A percentile compares a stretch with the other conserved stretches of the same genome.
Conservation (phyloP, 92 coral and sea anemone genomes). For the Actinernus sp. region DNA sequence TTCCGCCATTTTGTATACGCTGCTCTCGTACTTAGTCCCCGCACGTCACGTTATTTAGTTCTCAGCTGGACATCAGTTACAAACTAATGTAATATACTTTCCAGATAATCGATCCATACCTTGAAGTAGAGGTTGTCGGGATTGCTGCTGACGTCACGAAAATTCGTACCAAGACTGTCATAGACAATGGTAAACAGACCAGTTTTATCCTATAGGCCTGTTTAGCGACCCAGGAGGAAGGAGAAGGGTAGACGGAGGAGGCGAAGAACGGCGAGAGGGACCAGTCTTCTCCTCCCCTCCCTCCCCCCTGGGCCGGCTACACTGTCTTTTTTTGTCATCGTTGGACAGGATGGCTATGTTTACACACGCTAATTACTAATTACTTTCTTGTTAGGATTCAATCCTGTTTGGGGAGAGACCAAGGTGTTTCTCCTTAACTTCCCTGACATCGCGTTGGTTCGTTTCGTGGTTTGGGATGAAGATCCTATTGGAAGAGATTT, state of each 20-base stretch:
- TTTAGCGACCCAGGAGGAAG: too few relatives aligned
- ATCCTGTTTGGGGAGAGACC: conserved; percentile 93
- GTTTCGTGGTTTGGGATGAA: conserved; percentile 90
- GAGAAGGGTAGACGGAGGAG: too few relatives aligned
- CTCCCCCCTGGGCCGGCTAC: too few relatives aligned
- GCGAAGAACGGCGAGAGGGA: too few relatives aligned
- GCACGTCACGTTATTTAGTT: too few relatives aligned
- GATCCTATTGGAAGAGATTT: conserved; percentile 91
- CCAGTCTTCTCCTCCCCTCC: too few relatives aligned
- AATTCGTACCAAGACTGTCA: conserved; percentile 74
- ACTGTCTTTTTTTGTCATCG: background rate
- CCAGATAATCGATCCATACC: conserved; percentile 88
- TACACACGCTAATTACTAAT: background rate
- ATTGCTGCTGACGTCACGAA: conserved; percentile 77
- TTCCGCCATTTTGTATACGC: too few relatives aligned
- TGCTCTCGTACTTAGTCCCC: too few relatives aligned
- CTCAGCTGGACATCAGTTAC: too few relatives aligned
- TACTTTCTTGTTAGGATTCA: conserved; percentile 60
- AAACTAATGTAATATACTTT: too few relatives aligned
- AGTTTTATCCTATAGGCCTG: too few relatives aligned
- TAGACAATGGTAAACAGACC: conserved; percentile 83
- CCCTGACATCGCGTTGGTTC: conserved; percentile 69
- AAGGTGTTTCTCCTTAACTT: conserved; percentile 60
- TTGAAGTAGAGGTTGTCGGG: conserved; percentile 78
- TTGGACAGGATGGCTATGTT: background rate